These are phyloP conservation scores for Drosophila funebris DNA, from an alignment of 1,140 invertebrate genomes.

Conservation along the genomic window DNA sequence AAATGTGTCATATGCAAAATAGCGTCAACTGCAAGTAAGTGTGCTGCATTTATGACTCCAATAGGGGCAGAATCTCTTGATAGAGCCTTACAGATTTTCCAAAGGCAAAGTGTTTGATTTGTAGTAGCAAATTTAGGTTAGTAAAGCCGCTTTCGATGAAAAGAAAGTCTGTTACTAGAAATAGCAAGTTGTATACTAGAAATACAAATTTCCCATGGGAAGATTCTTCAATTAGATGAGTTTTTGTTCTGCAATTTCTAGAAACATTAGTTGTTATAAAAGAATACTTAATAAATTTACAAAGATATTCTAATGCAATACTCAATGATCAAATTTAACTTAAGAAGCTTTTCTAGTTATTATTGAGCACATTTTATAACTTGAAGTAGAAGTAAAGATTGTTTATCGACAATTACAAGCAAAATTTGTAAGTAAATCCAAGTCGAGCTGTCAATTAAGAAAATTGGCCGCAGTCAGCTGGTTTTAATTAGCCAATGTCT, in stretches of 20 bases:
- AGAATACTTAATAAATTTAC: too few species aligned
- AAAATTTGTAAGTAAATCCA: slow-evolving; percentile 4
- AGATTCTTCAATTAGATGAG: too few species aligned
- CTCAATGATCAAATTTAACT: too few species aligned
- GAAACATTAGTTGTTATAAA: too few species aligned
- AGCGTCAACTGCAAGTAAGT: slow-evolving; percentile 8
- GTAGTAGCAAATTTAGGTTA: background rate
- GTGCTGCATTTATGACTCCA: background rate
- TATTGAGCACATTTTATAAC: too few species aligned
- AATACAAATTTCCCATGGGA: too few species aligned
- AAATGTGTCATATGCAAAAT: slow-evolving; percentile 68
- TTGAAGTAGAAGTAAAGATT: background rate
- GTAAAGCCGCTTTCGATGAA: too few species aligned
- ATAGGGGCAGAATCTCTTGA: background rate
- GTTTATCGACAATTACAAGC: background rate
- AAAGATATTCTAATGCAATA: too few species aligned
- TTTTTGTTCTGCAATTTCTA: too few species aligned
- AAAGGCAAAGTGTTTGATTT: background rate
- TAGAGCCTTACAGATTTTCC: background rate
- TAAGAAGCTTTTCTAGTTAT: too few species aligned
- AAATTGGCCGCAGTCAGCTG: slow-evolving; percentile 59
- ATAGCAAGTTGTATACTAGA: too few species aligned
- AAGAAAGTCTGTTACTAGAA: too few species aligned
- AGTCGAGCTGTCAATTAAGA: slow-evolving; percentile 59
- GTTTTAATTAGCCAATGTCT: slow-evolving; percentile 57